phyloP scores from a whole-genome alignment of 2,113 vertebrate species.

The Chaetodon auriga region DNA sequence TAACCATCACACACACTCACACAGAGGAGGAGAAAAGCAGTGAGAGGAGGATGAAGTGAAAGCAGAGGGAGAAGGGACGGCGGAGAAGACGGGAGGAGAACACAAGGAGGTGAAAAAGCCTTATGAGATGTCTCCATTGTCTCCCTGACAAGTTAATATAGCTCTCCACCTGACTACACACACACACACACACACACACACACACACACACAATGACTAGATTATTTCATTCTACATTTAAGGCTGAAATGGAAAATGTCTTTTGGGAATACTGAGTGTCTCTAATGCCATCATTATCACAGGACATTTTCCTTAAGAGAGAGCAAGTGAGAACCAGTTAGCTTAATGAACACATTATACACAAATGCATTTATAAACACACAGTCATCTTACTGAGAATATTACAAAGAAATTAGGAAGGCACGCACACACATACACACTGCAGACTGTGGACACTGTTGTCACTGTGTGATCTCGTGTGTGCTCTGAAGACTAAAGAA shows the following conservation, averaged over 20 bases:
- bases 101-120: slow-evolving; percentile 42
- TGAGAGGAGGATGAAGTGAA: slow-evolving; percentile 15
- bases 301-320: slow-evolving; percentile 48
- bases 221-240: slow-evolving; percentile 68
- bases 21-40: slow-evolving; percentile 13
- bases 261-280: slow-evolving; percentile 32
- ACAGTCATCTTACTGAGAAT: slow-evolving; percentile 18
- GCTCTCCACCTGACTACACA: slow-evolving; percentile 57
- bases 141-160: slow-evolving; percentile 73
- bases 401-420: background rate
- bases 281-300: slow-evolving; percentile 54
- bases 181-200: slow-evolving; percentile 42
- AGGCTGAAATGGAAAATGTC: slow-evolving; percentile 51
- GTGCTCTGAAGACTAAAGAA: too few relatives aligned
- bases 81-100: slow-evolving; percentile 19
- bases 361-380: slow-evolving; percentile 34
- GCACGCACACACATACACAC: background rate
- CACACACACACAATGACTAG: slow-evolving; percentile 17
- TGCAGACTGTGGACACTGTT: background rate
- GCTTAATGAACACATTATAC: slow-evolving; percentile 56
- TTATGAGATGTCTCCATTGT: slow-evolving; percentile 69
- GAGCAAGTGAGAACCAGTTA: slow-evolving; percentile 19
- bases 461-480: background rate
- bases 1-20: slow-evolving; percentile 74
- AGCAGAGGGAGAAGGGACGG: background rate